Percentiles rank a stretch among this genome's conserved stretches.
These are phyloP conservation scores for Rhinogobio ventralis DNA, from an alignment of 2,797 vertebrate genomes.

Conservation along the genomic window DNA sequence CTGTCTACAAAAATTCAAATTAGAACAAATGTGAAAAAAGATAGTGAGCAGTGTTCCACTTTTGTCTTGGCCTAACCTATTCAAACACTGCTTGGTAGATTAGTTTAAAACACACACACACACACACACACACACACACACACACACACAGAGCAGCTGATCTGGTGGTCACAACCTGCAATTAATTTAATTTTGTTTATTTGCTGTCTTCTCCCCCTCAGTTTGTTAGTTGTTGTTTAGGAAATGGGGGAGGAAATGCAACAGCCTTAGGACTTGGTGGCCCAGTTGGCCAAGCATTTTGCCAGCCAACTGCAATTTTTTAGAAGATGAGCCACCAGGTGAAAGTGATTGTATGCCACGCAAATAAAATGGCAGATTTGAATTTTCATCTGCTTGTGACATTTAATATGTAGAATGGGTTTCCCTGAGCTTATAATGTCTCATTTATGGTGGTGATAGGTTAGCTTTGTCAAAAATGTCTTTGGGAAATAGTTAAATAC, in stretches of 20 bases:
- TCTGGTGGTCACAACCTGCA: background rate
- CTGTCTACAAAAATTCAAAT: background rate
- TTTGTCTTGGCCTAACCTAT: background rate
- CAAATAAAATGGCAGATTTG: background rate
- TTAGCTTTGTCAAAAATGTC: background rate
- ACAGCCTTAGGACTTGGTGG: background rate
- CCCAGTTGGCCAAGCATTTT: no score
- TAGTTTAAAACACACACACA: background rate
- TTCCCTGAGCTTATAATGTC: background rate
- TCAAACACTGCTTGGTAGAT: background rate
- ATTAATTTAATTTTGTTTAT: background rate
- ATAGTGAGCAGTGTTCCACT: background rate
- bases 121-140: no score
- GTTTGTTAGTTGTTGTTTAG: conserved; percentile 13
- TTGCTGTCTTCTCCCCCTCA: background rate
- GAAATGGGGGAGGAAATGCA: conserved; percentile 1
- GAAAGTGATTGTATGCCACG: background rate
- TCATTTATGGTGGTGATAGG: background rate
- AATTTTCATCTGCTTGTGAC: background rate
- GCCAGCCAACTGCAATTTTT: background rate
- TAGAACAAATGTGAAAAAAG: background rate
- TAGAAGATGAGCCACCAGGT: background rate
- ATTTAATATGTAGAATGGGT: background rate
- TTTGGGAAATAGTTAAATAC: background rate
- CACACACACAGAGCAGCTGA: background rate